Evolutionary conservation across 2,113 vertebrate genomes (phyloP).

Genomic region (Speoplatyrhinus poulsoni): DNA sequence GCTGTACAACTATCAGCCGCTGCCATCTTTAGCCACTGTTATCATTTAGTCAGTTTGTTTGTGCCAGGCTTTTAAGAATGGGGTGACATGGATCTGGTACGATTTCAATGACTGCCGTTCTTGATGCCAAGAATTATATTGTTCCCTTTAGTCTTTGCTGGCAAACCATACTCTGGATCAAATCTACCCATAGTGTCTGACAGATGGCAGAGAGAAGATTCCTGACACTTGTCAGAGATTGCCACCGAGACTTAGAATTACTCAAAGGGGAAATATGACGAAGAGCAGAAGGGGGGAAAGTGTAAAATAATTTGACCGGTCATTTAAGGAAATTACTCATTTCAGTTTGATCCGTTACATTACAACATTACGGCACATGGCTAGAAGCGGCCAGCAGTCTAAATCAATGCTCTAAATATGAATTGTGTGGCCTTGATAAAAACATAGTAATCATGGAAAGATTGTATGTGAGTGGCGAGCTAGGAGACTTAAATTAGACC

Average conservation of each 20-base stretch:
- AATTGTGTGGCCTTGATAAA: background rate
- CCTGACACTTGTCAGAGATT: slow-evolving; percentile 8
- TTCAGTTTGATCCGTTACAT: no score
- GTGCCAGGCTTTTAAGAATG: no score
- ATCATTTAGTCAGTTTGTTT: no score
- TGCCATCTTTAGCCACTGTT: slow-evolving; percentile 32
- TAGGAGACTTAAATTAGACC: background rate
- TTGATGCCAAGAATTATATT: slow-evolving; percentile 40
- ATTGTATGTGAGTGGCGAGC: background rate
- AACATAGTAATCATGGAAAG: background rate
- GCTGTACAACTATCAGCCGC: slow-evolving; percentile 28
- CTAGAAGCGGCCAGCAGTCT: no score
- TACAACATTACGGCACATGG: no score
- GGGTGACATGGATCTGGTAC: slow-evolving; percentile 42
- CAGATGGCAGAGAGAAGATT: slow-evolving; percentile 40
- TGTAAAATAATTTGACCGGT: no score
- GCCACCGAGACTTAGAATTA: background rate
- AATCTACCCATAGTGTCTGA: slow-evolving; percentile 44
- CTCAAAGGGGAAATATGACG: background rate
- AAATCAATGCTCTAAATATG: no score
- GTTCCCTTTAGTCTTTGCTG: slow-evolving; percentile 45
- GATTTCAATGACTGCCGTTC: slow-evolving; percentile 49
- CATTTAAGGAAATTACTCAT: no score
- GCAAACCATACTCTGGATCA: slow-evolving; percentile 37
- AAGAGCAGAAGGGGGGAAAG: background rate